These are phyloP conservation scores for Apodemia hepburni DNA, from an alignment of 2,888 invertebrate genomes.

Conservation along the genomic window DNA sequence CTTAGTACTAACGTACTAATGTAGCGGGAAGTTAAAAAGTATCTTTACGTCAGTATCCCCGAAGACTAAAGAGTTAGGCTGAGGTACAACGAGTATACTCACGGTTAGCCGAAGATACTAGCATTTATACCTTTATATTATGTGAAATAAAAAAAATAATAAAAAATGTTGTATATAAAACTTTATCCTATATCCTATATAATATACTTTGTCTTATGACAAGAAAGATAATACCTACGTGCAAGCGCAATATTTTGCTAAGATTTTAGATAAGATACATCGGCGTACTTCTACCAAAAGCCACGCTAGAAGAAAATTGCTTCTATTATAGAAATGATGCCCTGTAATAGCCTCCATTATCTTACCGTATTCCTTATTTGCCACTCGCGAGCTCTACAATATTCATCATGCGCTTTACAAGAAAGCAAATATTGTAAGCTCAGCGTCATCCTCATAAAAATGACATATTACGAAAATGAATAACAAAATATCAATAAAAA, in stretches of 20 bases:
- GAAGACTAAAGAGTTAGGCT: too few species aligned
- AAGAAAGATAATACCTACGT: too few species aligned
- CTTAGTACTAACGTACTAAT: too few species aligned
- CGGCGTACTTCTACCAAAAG: neutral
- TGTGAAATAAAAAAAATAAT: too few species aligned
- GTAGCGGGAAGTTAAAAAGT: too few species aligned
- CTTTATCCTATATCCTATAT: too few species aligned
- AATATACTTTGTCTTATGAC: too few species aligned
- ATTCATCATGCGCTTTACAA: neutral
- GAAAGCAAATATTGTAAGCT: neutral
- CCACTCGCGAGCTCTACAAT: neutral
- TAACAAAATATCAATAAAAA: neutral
- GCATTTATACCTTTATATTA: too few species aligned
- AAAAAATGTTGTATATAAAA: too few species aligned
- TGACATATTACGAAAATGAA: neutral
- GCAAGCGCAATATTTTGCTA: neutral
- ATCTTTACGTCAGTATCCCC: too few species aligned
- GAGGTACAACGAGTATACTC: too few species aligned
- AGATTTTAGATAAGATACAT: neutral
- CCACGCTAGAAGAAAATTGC: slow-evolving; percentile 42
- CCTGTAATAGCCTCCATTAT: slow-evolving; percentile 48
- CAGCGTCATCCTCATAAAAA: neutral
- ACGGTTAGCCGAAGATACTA: too few species aligned
- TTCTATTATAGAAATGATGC: slow-evolving; percentile 51
- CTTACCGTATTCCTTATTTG: slow-evolving; percentile 23